Conservation (phyloP, 64 coral and sea anemone genomes). For the Catalaphyllia jardinei region DNA sequence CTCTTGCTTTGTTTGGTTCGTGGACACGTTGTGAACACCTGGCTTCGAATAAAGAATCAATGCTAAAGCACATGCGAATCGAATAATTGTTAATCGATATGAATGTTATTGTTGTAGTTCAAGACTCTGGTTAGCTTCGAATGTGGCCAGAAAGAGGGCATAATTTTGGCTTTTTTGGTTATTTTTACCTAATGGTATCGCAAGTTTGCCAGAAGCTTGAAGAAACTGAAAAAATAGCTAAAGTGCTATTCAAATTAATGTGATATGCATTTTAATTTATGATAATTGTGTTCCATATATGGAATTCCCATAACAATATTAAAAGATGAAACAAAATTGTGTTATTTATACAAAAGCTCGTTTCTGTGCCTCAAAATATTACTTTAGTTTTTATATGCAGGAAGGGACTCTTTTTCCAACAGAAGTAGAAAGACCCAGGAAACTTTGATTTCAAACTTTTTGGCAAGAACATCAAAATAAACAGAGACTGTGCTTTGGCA, state of each 20-base stretch:
- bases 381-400: neutral
- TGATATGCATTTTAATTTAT: conserved; percentile 13
- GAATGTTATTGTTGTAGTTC: neutral
- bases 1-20: conserved; percentile 58
- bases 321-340: conserved; percentile 2
- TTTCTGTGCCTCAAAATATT: neutral
- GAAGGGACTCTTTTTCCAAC: neutral
- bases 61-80: conserved; percentile 76
- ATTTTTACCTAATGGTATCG: neutral
- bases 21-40: conserved; percentile 94
- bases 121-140: neutral
- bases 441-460: neutral
- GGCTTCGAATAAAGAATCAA: conserved; percentile 51
- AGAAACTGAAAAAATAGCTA: neutral
- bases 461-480: neutral
- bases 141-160: neutral
- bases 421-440: too few species aligned
- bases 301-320: neutral
- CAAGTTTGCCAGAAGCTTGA: neutral
- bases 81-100: conserved; percentile 50
- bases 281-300: conserved; percentile 20
- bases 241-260: conserved; percentile 17
- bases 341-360: neutral
- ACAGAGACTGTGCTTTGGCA: conserved; percentile 10
- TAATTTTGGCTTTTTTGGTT: neutral